These are phyloP conservation scores for Desoria tigrina DNA, from an alignment of 2,888 invertebrate species.

Conservation along the genomic window DNA sequence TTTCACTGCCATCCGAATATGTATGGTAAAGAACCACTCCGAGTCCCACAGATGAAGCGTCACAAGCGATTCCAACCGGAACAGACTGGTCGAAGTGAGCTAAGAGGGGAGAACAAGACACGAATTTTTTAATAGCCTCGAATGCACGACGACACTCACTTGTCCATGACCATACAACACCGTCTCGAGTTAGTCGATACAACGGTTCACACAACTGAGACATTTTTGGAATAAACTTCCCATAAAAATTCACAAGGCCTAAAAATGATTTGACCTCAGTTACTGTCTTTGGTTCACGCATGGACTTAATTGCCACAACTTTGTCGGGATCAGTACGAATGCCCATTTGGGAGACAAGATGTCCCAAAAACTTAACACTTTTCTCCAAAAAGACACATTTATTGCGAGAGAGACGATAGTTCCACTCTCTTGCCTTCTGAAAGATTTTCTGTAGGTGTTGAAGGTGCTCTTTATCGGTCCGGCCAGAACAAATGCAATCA, in stretches of 20 bases:
- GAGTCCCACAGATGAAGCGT: slow-evolving; percentile 54
- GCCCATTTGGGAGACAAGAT: slow-evolving; percentile 54
- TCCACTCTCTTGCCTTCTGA: slow-evolving; percentile 49
- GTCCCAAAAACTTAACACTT: slow-evolving; percentile 54
- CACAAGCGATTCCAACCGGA: slow-evolving; percentile 55
- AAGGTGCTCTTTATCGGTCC: slow-evolving; percentile 51
- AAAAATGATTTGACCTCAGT: too few species aligned
- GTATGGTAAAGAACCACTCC: slow-evolving; percentile 54
- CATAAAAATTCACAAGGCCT: slow-evolving; percentile 57
- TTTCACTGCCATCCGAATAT: background rate
- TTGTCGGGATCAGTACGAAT: slow-evolving; percentile 55
- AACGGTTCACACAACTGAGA: slow-evolving; percentile 54
- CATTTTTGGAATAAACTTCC: slow-evolving; percentile 56
- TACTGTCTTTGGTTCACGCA: slow-evolving; percentile 50
- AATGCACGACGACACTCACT: too few species aligned
- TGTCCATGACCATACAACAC: too few species aligned
- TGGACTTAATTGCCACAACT: slow-evolving; percentile 54
- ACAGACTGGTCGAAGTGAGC: slow-evolving; percentile 54
- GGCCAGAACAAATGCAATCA: slow-evolving; percentile 53
- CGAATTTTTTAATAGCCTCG: slow-evolving; percentile 41
- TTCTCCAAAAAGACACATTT: slow-evolving; percentile 55
- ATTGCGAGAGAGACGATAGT: slow-evolving; percentile 53
- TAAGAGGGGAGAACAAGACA: too few species aligned
- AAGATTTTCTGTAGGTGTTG: slow-evolving; percentile 38
- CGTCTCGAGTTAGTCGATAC: too few species aligned